Percentiles rank a stretch among this genome's conserved stretches.
These are phyloP conservation scores for Drosophila formosana DNA, from an alignment of 2,888 invertebrate species.

Conservation along the genomic window DNA sequence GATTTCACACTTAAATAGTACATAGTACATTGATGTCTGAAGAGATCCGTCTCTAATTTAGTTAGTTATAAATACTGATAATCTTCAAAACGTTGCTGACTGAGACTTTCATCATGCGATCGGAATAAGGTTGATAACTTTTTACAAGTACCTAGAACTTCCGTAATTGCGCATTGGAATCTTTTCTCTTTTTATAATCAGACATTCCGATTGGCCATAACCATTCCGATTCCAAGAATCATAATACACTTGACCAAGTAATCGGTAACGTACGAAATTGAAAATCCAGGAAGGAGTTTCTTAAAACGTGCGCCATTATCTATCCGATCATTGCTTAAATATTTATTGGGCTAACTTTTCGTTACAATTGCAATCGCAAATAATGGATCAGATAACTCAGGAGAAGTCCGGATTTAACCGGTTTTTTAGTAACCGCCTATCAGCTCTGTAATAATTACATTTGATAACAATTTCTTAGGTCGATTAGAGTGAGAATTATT, in stretches of 20 bases:
- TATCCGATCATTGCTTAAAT: slow-evolving; percentile 16
- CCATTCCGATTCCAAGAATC: slow-evolving; percentile 46
- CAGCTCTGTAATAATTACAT: slow-evolving; percentile 8
- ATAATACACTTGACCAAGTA: slow-evolving; percentile 11
- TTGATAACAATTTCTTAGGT: slow-evolving; percentile 3
- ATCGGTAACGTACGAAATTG: slow-evolving; percentile 12
- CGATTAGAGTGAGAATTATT: not conserved
- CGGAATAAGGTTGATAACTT: slow-evolving; percentile 35
- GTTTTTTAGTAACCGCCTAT: slow-evolving; percentile 32
- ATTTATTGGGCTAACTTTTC: slow-evolving; percentile 14
- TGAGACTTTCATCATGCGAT: slow-evolving; percentile 26
- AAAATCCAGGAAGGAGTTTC: slow-evolving; percentile 6
- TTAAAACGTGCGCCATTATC: slow-evolving; percentile 21
- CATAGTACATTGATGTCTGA: not conserved
- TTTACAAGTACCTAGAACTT: slow-evolving; percentile 31
- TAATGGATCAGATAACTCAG: slow-evolving; percentile 21
- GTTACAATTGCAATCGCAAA: slow-evolving; percentile 25
- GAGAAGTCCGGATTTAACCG: slow-evolving; percentile 19
- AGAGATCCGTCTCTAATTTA: not conserved
- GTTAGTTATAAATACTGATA: not conserved
- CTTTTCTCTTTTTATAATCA: slow-evolving; percentile 22
- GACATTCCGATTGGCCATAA: slow-evolving; percentile 48
- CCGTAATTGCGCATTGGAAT: slow-evolving; percentile 48
- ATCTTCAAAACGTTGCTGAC: not conserved
- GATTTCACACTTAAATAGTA: not conserved